Evolutionary conservation across 2,797 vertebrate species (phyloP).

Genomic region (Anguilla anguilla): DNA sequence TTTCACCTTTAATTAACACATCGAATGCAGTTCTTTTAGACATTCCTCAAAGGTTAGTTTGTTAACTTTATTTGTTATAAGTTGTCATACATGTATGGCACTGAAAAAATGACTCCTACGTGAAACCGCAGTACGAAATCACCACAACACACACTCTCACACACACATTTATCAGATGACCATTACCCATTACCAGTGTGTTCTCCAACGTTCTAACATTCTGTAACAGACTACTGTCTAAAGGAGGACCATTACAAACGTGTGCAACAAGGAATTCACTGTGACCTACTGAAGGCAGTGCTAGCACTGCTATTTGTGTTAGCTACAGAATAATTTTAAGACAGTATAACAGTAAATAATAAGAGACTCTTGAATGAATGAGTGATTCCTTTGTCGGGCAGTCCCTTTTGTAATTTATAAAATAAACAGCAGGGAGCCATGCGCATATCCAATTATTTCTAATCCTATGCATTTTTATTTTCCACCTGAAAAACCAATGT

Average conservation of each 20-base stretch:
- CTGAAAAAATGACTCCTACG: background rate
- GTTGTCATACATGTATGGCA: no score
- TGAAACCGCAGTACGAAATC: background rate
- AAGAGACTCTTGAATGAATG: background rate
- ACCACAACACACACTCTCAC: background rate
- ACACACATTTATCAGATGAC: no score
- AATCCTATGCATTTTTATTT: background rate
- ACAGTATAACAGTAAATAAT: background rate
- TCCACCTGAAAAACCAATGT: background rate
- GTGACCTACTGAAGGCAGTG: background rate
- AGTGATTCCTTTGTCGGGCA: no score
- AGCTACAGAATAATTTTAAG: background rate
- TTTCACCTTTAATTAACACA: background rate
- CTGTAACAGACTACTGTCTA: background rate
- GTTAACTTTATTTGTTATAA: background rate
- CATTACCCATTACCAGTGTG: background rate
- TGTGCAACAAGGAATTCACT: background rate
- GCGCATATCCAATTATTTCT: conserved; percentile 8
- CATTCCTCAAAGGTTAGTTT: background rate
- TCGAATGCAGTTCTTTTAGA: background rate
- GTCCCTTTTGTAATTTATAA: no score
- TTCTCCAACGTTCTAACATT: background rate
- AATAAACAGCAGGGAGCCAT: background rate
- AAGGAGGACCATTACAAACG: background rate
- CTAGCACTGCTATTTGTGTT: no score